Evolutionary conservation across 2,113 vertebrate species (phyloP), one percentile per base, ranked within the genome.

Genomic region (Gopherus evgoodei): DNA sequence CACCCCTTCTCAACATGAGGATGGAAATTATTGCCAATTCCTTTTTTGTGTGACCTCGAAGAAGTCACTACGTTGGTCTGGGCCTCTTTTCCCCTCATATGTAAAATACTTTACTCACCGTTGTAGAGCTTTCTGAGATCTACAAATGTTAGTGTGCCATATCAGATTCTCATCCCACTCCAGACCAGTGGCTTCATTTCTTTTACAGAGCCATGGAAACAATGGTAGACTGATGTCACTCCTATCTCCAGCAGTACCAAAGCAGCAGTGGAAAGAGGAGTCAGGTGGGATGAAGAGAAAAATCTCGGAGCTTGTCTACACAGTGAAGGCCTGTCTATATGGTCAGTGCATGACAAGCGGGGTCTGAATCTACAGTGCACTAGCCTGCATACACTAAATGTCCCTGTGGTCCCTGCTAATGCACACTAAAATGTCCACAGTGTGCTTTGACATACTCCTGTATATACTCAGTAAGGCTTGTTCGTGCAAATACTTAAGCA

Each of bases 211-310:
- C 42, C 69, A 5, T 11, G 80, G 24, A 72, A 4, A 21, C 3
- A 69, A 16, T 1, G 0, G 4, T 59, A 38, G 21, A 0, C 1
- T 52, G 44, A 22, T 5, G 50, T 25, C 38, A 72, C 11, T 85
- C 29, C 38, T 76, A 7, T 21, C 4, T 5, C 72, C 62, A 84
- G 24, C 72, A 76, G 13, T 57, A 83, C 35, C 1, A 16, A n/a
- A 78, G 11, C 4, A 44, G 17, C 22, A 31, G 38, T 2, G 3
- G 2, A 17, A 59, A 4, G 6, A 89, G 17, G 16, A 49, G 4
- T 1, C 0, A 1, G 1, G 2, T 6, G 47, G 29, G 12, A 31
- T 76, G 86, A 86, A 49, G 35, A 78, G 24, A 17, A 84, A 62
- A 83, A 19, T 21, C 44, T 78, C 13, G 21, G 42, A 24, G 3